Conservation (phyloP, 1,140 invertebrate species). For the Zaprionus ornatus region DNA sequence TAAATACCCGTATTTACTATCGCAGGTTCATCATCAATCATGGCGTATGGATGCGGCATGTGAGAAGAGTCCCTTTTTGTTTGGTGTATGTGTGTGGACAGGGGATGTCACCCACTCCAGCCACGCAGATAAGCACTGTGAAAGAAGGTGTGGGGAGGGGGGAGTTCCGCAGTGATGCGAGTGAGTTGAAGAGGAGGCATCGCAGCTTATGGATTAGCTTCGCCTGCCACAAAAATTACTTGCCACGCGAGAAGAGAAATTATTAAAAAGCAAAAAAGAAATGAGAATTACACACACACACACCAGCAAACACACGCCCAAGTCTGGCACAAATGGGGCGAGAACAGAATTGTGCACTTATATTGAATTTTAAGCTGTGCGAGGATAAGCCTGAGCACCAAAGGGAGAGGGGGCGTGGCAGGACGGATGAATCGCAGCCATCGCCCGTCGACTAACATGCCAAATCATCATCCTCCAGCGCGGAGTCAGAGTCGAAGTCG, state of each 20-base stretch:
- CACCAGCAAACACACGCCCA: background rate
- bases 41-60: background rate
- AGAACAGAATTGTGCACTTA: constrained; percentile 51
- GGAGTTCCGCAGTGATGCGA: no score
- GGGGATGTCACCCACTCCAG: constrained; percentile 4
- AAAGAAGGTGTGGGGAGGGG: background rate
- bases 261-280: constrained; percentile 28
- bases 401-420: background rate
- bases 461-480: constrained; percentile 10
- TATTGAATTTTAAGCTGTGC: constrained; percentile 70
- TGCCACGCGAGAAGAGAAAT: constrained; percentile 27
- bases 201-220: constrained; percentile 33
- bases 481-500: background rate
- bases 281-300: constrained; percentile 13
- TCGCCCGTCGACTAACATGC: constrained; percentile 28
- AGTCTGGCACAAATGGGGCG: constrained; percentile 7
- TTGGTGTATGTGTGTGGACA: no score
- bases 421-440: constrained; percentile 54
- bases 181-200: background rate
- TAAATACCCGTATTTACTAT: background rate
- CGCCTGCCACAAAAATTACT: constrained; percentile 46
- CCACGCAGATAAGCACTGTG: constrained; percentile 17
- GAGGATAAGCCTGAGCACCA: constrained; percentile 24
- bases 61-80: background rate
- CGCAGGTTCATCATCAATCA: constrained; percentile 32